Base-by-base conservation (phyloP, 1,140 invertebrate genomes). In the Caenorhabditis latens region DNA sequence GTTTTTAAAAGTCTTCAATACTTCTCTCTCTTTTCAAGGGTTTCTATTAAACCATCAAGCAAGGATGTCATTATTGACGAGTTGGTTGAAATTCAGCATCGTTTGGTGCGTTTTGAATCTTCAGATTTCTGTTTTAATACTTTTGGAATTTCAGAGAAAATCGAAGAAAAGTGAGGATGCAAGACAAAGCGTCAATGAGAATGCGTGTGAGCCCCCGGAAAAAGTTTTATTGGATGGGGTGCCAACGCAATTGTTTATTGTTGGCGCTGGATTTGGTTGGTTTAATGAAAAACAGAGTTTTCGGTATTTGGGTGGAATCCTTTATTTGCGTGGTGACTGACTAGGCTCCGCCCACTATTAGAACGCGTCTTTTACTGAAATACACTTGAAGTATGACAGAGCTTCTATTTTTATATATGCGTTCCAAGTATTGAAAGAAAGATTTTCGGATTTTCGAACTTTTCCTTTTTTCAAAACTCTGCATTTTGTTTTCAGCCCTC, bases 61-160 rank as follows among this genome's bases (percentile, higher is more conserved):
- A 79, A 48, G 24, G 46, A 79, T 21, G 71, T 50, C 46, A 79
- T 79, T 79, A 79, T 48, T 24, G 71, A 79, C 46, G 71, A 79
- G 46, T n/a, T 79, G 46, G 71, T 53, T 19, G 71, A 50, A 24
- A 14, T 79, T 5, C 19, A 79, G 46, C 71, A 50, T 42, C 32
- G 43, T 19, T 79, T 79, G 71, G 71, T 79, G 5, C 11, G 67
- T 14, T 5, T n/a, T n/a, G n/a, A n/a, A n/a, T n/a, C n/a, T n/a
- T n/a, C n/a, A n/a, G n/a, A n/a, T n/a, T n/a, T n/a, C n/a, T n/a
- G n/a, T n/a, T 48, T 50, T 46, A 1, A 24, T 4, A 50, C 0
- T 11, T 53, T 50, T 24, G 14, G 9, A n/a, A 13, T 11, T 79
- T 13, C 7, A 50, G 71, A 79, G 46, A 50, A 79, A 50, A 6